These are phyloP conservation scores for Chrysocyon brachyurus DNA, from an alignment of 2,797 vertebrate genomes.

Conservation along the genomic window DNA sequence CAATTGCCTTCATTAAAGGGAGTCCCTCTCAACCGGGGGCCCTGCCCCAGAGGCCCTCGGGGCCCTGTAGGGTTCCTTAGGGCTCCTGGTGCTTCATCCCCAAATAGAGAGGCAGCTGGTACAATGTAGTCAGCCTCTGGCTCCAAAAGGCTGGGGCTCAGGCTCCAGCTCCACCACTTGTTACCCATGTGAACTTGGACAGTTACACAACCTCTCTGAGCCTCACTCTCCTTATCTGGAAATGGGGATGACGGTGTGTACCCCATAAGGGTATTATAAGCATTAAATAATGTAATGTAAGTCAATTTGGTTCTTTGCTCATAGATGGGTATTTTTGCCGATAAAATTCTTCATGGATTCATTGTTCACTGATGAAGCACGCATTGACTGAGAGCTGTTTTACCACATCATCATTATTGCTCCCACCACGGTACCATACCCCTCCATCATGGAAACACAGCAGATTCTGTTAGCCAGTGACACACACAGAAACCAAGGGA, in stretches of 20 bases:
- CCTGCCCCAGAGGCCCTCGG: neutral
- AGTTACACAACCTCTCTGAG: neutral
- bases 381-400: neutral
- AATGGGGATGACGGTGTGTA: neutral
- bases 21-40: constrained; percentile 80
- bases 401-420: neutral
- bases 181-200: neutral
- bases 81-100: neutral
- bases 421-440: neutral
- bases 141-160: neutral
- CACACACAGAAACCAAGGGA: neutral
- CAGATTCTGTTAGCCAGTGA: neutral
- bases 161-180: neutral
- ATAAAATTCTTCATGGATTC: constrained; percentile 43
- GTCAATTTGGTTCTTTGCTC: neutral
- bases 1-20: constrained; percentile 90
- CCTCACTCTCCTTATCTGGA: constrained; percentile 36
- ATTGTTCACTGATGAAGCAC: neutral
- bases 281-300: neutral
- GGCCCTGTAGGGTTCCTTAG: constrained; percentile 41
- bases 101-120: constrained; percentile 60
- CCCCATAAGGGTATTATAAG: neutral
- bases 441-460: neutral
- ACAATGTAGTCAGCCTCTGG: neutral
- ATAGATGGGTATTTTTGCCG: constrained; percentile 19